Conservation (phyloP, 2,888 invertebrate species). For the Epirrhoe tristata region DNA sequence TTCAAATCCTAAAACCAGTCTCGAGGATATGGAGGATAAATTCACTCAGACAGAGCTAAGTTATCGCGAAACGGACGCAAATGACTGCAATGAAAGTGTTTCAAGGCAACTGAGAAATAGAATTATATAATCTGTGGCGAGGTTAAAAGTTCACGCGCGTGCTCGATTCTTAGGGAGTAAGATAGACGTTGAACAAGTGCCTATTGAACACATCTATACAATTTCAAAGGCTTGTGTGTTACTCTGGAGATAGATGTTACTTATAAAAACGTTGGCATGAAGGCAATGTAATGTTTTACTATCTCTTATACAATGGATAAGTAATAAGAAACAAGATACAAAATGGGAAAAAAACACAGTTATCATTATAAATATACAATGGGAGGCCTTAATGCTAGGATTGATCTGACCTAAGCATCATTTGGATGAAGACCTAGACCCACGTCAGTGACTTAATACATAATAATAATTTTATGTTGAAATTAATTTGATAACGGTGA, state of each 20-base stretch:
- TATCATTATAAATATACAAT: too few species aligned
- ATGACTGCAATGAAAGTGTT: slow-evolving; percentile 69
- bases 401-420: too few species aligned
- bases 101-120: slow-evolving; percentile 61
- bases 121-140: slow-evolving; percentile 48
- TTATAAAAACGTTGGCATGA: background rate
- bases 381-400: too few species aligned
- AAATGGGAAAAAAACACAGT: too few species aligned
- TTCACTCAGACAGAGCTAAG: slow-evolving; percentile 26
- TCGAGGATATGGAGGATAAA: slow-evolving; percentile 35
- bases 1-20: slow-evolving; percentile 26
- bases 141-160: slow-evolving; percentile 64
- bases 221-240: background rate
- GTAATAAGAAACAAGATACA: too few species aligned
- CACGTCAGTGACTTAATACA: too few species aligned
- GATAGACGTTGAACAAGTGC: slow-evolving; percentile 13
- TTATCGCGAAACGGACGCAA: slow-evolving; percentile 51
- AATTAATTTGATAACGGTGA: too few species aligned
- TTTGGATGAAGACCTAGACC: too few species aligned
- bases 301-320: too few species aligned
- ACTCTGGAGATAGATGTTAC: background rate
- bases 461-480: too few species aligned
- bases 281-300: background rate
- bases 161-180: slow-evolving; percentile 39
- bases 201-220: slow-evolving; percentile 3